Conservation (phyloP, 2,113 vertebrate species). For the Mungos mungo region DNA sequence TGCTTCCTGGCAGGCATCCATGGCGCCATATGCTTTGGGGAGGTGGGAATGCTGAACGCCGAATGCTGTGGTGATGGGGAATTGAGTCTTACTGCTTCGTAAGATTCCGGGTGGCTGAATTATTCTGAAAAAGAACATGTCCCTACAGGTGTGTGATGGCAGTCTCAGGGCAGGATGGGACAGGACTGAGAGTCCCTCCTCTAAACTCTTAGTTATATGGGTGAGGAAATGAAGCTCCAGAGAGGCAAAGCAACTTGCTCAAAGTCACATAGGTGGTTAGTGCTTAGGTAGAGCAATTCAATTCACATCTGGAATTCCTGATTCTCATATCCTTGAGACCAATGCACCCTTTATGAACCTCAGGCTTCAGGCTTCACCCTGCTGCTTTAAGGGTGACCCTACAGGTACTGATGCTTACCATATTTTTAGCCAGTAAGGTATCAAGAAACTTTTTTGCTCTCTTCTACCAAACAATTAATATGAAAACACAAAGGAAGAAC, state of each 20-base stretch:
- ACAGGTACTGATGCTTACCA: not conserved
- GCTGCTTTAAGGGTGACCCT: not conserved
- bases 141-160: slow-evolving; percentile 45
- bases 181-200: slow-evolving; percentile 41
- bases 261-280: not conserved
- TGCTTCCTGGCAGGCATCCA: slow-evolving; percentile 46
- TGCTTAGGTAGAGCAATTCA: not conserved
- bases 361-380: not conserved
- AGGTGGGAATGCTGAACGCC: slow-evolving; percentile 63
- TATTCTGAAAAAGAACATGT: slow-evolving; percentile 52
- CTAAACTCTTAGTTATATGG: not conserved
- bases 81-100: slow-evolving; percentile 73
- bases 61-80: slow-evolving; percentile 62
- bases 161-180: not conserved
- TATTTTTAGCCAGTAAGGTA: not conserved
- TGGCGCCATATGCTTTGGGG: slow-evolving; percentile 55
- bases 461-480: not conserved
- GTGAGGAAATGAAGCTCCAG: not conserved
- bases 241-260: not conserved
- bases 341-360: not conserved
- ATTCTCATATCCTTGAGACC: not conserved
- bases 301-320: not conserved
- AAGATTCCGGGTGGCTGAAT: slow-evolving; percentile 30
- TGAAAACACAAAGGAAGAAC: slow-evolving; percentile 10
- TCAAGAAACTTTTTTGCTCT: not conserved